Percentiles rank a stretch among this genome's conserved stretches.
Conservation (phyloP, 1,140 invertebrate genomes). For the Macrosteles quadrilineatus region DNA sequence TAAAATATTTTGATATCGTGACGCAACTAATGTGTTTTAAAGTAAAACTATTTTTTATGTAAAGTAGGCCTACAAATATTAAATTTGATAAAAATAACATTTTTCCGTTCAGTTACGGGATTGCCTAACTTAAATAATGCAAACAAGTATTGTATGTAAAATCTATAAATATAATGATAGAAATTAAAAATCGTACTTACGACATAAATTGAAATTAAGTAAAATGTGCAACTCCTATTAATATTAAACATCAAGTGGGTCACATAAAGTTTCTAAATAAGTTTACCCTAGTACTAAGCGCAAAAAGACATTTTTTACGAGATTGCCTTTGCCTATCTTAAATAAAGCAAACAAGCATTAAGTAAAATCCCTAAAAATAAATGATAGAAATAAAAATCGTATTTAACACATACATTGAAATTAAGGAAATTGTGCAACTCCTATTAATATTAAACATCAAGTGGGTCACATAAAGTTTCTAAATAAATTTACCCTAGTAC, state of each 20-base stretch:
- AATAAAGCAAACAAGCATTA: too few relatives aligned
- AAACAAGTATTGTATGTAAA: too few relatives aligned
- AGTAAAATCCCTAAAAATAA: too few relatives aligned
- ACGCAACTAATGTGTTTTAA: background rate
- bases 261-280: slow-evolving; percentile 1
- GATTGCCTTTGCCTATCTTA: too few relatives aligned
- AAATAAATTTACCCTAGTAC: slow-evolving; percentile 9
- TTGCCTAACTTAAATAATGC: background rate
- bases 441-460: background rate
- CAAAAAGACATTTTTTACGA: too few relatives aligned
- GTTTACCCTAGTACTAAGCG: slow-evolving; percentile 18
- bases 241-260: background rate
- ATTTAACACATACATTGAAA: too few relatives aligned
- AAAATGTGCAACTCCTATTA: too few relatives aligned
- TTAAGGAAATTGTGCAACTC: too few relatives aligned
- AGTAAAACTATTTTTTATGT: background rate
- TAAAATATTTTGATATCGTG: too few relatives aligned
- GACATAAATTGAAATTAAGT: too few relatives aligned
- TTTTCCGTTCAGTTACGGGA: background rate
- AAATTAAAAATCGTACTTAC: background rate
- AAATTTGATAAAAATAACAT: background rate
- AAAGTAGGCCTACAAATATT: background rate
- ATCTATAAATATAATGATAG: background rate
- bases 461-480: background rate
- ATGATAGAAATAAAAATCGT: too few relatives aligned